Evolutionary conservation across 1,140 invertebrate species (phyloP), one percentile per base, ranked within the genome.

Genomic region (Drosophila triauraria): DNA sequence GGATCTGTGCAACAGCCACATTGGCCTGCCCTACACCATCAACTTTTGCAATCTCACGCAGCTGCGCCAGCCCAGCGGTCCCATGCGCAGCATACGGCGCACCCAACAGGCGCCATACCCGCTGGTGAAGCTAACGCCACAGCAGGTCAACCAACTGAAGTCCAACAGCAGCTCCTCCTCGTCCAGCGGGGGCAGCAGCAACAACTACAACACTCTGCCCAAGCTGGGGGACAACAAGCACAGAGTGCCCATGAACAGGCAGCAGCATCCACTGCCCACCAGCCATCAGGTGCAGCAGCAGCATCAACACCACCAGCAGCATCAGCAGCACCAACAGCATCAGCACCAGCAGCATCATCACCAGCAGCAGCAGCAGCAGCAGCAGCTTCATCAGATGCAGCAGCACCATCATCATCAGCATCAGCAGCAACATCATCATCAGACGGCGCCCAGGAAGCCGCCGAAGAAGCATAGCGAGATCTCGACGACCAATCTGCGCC

Each of bases 51-150:
- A 96, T 92, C 93, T 97, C 80, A 97, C 96, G 38, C 95, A 96
- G 94, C 95, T 96, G 61, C 94, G 95, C 59, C 95, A 95, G 70
- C 95, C 95, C 53, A 95, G 95, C 75, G 96, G 96, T 12, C 96
- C 95, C 69, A 94, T 96, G 25, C 93, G 96, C 42, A 95, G 94
- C 77, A 95, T 97, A 70, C 94, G 96, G 25, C 94, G 97, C 60
- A 94, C 97, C 65, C 95, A 96, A 62, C 96, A 97, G 91, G 96
- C 96, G 10, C 95, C 96, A 4, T 97, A 97, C 94, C 96, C 96
- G 35, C 93, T 97, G 60, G 95, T 96, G 32, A 96, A 96, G 93
- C 53, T 93, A 15, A 91, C 92, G 20, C 84, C 92, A 0, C 88
- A 93, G 74, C 91, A 92, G 57, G 91, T 90, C 42, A 67, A 84